These are phyloP conservation scores for Siderastrea siderea DNA, from an alignment of 92 coral and sea anemone genomes.

Conservation along the genomic window DNA sequence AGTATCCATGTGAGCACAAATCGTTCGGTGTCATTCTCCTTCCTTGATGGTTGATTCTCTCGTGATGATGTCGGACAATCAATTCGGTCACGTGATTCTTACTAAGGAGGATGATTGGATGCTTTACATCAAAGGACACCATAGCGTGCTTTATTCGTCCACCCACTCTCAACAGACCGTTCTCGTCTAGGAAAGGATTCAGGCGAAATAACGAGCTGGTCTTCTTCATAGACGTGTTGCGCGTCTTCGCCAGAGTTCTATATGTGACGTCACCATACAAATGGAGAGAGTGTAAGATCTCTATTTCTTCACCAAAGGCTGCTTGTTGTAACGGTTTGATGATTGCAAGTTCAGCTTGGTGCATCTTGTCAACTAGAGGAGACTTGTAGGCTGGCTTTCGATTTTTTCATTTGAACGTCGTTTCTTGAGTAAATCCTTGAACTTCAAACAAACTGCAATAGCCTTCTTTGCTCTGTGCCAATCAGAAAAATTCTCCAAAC, in stretches of 20 bases:
- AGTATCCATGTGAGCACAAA: not conserved
- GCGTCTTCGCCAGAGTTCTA: not conserved
- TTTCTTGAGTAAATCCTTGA: not conserved
- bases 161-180: constrained; percentile 38
- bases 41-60: constrained; percentile 32
- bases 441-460: constrained; percentile 19
- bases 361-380: constrained; percentile 18
- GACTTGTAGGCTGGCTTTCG: not conserved
- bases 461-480: constrained; percentile 55
- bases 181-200: constrained; percentile 42
- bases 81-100: constrained; percentile 17
- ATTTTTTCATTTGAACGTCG: not conserved
- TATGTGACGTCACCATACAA: not conserved
- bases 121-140: constrained; percentile 23
- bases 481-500: constrained; percentile 31
- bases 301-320: constrained; percentile 30
- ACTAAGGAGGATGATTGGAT: constrained; percentile 44
- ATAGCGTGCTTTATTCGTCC: constrained; percentile 21
- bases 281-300: not conserved
- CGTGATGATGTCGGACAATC: constrained; percentile 22
- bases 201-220: constrained; percentile 28
- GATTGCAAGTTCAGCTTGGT: constrained; percentile 26
- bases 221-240: too few species aligned
- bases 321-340: constrained; percentile 20
- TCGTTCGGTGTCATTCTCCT: constrained; percentile 45